These are phyloP conservation scores for Platycercus adscitus DNA, from an alignment of 2,113 vertebrate species.

Conservation along the genomic window DNA sequence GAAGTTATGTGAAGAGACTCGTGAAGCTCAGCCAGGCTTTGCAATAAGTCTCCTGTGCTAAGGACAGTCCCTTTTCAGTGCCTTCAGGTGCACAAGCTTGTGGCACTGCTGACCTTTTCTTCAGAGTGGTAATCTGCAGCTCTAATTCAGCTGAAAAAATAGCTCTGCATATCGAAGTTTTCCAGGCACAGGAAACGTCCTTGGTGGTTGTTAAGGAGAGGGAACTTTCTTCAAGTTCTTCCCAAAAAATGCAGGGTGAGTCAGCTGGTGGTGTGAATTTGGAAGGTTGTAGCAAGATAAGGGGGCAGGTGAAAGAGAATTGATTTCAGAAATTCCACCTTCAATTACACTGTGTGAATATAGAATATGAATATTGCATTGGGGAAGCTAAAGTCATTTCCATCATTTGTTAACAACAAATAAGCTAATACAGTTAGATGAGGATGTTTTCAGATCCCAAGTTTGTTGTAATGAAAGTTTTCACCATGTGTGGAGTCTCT, in stretches of 20 bases:
- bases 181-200: not conserved
- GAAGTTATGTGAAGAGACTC: not conserved
- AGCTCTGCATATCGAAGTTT: not conserved
- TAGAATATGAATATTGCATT: not conserved
- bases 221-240: not conserved
- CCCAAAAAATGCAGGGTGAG: not conserved
- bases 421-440: not conserved
- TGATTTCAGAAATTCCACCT: not conserved
- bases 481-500: not conserved
- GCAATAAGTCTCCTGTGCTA: not conserved
- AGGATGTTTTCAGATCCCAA: not conserved
- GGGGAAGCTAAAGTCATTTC: not conserved
- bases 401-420: not conserved
- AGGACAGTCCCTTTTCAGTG: not conserved
- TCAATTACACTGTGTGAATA: not conserved
- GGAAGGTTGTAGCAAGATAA: not conserved
- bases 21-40: not conserved
- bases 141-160: not conserved
- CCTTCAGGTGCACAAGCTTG: not conserved
- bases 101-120: not conserved
- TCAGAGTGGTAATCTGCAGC: not conserved
- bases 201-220: not conserved
- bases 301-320: not conserved
- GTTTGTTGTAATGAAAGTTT: not conserved
- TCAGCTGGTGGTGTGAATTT: not conserved